Evolutionary conservation across 2,888 invertebrate species (phyloP), one percentile per base, ranked within the genome.

Genomic region (Apamea epomidion): DNA sequence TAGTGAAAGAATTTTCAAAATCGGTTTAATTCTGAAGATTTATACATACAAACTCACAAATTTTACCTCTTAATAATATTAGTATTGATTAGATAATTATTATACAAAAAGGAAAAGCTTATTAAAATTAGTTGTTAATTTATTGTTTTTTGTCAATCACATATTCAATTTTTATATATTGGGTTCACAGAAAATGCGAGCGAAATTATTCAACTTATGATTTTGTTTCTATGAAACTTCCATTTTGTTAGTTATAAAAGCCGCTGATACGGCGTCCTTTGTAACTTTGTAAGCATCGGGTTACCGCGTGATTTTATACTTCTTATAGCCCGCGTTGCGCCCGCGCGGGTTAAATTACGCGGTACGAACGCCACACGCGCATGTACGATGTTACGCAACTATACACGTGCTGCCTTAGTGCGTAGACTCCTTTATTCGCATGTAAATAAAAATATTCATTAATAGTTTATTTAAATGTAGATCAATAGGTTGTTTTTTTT

Each of bases 341-440:
- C 62, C 83, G 83, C 72, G 83, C 78, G 83, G 14, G 25, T 82
- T 48, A 14, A 32, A 64, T 82, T 82, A 83, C 83, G 79, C 83
- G 68, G 79, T 81, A 14, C 32, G 21, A 67, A 65, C 74, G 29
- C 25, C 54, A 37, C 71, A 71, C 37, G 71, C 58, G 58, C 71
- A 72, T 37, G 62, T 68, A n/a, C 67, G 21, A 42, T 68, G 45
- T 81, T 81, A 62, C 75, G 54, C 37, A 75, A 80, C 51, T 32
- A 21, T 32, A 29, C 75, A 81, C 80, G 80, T 81, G 81, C 45
- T 68, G 60, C n/a, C 45, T 12, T 68, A 32, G 42, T 81, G 51
- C 54, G 32, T 75, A 45, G 12, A 25, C 60, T 37, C 51, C 80
- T 80, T 80, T 80, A 80, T 67, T 80, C 62, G 16, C 6, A 62